Evolutionary conservation across 2,888 invertebrate species (phyloP).

Genomic region (Mimachlamys varia): DNA sequence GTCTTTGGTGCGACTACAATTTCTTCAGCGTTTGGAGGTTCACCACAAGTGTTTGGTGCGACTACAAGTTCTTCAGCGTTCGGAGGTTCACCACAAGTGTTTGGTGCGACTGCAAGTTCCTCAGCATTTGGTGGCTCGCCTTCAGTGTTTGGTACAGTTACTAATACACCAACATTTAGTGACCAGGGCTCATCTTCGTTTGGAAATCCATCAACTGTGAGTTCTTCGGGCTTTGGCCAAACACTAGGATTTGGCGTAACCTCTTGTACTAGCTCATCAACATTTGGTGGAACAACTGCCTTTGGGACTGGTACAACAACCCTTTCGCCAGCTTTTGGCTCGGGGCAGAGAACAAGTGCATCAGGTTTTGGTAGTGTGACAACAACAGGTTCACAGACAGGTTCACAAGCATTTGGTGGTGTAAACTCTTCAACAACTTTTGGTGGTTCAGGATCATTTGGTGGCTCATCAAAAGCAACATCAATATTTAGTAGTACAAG

Average conservation of each 20-base stretch:
- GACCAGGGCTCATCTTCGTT: conserved; percentile 15
- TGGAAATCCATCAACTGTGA: neutral
- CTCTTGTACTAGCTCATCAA: neutral
- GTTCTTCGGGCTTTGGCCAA: conserved; percentile 40
- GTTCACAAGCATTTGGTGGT: conserved; percentile 36
- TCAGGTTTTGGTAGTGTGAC: conserved; percentile 36
- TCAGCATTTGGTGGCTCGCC: conserved; percentile 39
- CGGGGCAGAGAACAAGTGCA: conserved; percentile 16
- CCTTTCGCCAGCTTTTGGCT: conserved; percentile 12
- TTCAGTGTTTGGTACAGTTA: conserved; percentile 40
- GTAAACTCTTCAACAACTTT: neutral
- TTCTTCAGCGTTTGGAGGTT: conserved; percentile 37
- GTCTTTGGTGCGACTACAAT: conserved; percentile 42
- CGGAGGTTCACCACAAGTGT: conserved; percentile 36
- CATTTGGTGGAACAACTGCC: neutral
- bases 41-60: conserved; percentile 37
- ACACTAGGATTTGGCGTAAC: conserved; percentile 42
- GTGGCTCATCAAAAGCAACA: neutral
- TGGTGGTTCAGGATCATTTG: conserved; percentile 23
- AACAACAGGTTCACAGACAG: conserved; percentile 24
- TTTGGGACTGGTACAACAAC: conserved; percentile 42
- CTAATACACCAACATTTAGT: conserved; percentile 37
- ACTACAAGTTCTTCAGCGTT: conserved; percentile 41
- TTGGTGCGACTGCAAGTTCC: conserved; percentile 37
- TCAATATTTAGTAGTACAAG: conserved; percentile 38